Base-by-base conservation (phyloP, 2,888 invertebrate genomes). In the Cepaea hortensis region DNA sequence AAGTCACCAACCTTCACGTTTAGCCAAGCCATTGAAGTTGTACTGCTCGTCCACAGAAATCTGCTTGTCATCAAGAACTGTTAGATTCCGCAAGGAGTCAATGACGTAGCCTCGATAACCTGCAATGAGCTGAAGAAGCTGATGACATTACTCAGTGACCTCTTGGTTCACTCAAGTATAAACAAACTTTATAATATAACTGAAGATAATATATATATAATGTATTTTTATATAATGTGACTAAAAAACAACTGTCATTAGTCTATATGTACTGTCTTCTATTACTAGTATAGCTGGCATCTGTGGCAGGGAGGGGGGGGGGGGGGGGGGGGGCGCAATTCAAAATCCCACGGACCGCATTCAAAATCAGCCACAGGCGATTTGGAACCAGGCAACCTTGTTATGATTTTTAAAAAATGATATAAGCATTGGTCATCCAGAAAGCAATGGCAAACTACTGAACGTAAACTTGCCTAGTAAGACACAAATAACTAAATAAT, bases 91-190 rank as follows among this genome's bases (percentile, higher is more conserved):
- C 81, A 94, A 85, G 84, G 91, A 91, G 90, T 94, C 94, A 50
- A 94, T 92, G n/a, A 92, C 91, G 90, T 93, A 94, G 20, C 94
- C 94, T 87, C 94, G 90, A 90, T 94, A 94, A 77, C 93, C 93
- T 82, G 94, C 92, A 13, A 93, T 92, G 81, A 94, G 87, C 94
- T 94, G 89, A 65, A 62, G 61, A 72, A 18, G 46, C 3, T 75
- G 35, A 48, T 46, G 75, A 23, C 75, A 46, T n/a, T n/a, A 23
- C n/a, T 75, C 23, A 15, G 5, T 75, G 18, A 23, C 23, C 23
- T 46, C 4, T 15, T n/a, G n/a, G 15, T 75, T 75, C n/a, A 46
- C 18, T 23, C 48, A 48, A 15, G 18, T 46, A 7, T 55, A 46
- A 48, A 15, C 46, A n/a, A 83, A 18, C 18, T 18, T 61, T 35